Evolutionary conservation across 2,113 vertebrate species (phyloP).

Genomic region (Dipodomys merriami): DNA sequence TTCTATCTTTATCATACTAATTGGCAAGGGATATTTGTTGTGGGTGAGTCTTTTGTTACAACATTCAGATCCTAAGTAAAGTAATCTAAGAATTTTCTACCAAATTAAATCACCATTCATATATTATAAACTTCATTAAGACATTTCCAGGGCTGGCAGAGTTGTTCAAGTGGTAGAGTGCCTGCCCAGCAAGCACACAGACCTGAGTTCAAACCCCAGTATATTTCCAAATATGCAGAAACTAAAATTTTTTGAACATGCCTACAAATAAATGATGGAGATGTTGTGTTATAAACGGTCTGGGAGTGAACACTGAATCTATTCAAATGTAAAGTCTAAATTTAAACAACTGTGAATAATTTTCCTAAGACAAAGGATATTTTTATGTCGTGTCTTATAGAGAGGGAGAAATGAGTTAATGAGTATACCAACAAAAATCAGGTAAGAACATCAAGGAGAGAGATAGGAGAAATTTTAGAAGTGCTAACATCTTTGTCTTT

Average conservation of each 20-base stretch:
- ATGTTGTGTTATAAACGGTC: neutral
- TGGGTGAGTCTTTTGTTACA: neutral
- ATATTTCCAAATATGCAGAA: neutral
- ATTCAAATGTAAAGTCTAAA: neutral
- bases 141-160: neutral
- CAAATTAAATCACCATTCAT: neutral
- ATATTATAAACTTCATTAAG: neutral
- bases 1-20: neutral
- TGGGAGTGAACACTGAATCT: neutral
- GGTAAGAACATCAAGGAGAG: neutral
- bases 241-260: constrained; percentile 16
- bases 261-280: neutral
- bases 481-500: neutral
- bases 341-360: neutral
- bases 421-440: neutral
- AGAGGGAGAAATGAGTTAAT: neutral
- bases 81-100: neutral
- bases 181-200: too few relatives aligned
- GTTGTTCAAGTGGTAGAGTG: too few relatives aligned
- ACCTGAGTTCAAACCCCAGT: too few relatives aligned
- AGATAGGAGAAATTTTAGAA: neutral
- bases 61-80: neutral
- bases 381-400: constrained; percentile 14
- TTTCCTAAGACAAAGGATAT: constrained; percentile 18
- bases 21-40: neutral